Conservation (phyloP, 2,888 invertebrate species). For the Clitarchus hookeri region DNA sequence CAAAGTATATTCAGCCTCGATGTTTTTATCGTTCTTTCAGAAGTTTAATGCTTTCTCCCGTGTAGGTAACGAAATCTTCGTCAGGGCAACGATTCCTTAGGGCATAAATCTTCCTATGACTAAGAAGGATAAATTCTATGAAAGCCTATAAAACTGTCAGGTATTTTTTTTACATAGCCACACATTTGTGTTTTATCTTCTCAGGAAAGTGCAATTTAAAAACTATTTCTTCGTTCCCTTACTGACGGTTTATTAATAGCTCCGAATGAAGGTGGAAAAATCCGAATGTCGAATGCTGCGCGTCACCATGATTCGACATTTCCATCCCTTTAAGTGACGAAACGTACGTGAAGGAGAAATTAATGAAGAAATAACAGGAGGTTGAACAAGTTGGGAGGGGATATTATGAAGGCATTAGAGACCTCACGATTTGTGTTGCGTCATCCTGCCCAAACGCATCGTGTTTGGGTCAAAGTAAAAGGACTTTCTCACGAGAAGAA, state of each 20-base stretch:
- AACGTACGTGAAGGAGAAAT: neutral
- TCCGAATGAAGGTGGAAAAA: neutral
- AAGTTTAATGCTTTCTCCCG: too few relatives aligned
- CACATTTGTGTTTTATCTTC: neutral
- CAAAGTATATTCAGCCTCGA: too few relatives aligned
- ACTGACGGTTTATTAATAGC: constrained; percentile 14
- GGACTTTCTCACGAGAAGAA: neutral
- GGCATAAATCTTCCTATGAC: neutral
- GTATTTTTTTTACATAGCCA: constrained; percentile 4
- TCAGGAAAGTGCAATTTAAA: constrained; percentile 16
- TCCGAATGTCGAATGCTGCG: neutral
- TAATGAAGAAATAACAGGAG: constrained; percentile 26
- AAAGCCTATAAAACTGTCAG: neutral
- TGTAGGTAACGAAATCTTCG: too few relatives aligned
- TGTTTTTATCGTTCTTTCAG: too few relatives aligned
- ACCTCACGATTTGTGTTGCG: neutral
- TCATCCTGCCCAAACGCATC: neutral
- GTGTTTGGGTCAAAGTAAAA: neutral
- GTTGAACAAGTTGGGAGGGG: neutral
- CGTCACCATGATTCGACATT: constrained; percentile 23
- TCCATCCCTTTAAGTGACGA: constrained; percentile 14
- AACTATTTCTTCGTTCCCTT: neutral
- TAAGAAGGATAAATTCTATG: constrained; percentile 2
- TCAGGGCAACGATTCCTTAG: neutral
- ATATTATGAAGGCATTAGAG: constrained; percentile 19